phyloP scores from a whole-genome alignment of 2,888 invertebrate species.

The Arenicola marina region DNA sequence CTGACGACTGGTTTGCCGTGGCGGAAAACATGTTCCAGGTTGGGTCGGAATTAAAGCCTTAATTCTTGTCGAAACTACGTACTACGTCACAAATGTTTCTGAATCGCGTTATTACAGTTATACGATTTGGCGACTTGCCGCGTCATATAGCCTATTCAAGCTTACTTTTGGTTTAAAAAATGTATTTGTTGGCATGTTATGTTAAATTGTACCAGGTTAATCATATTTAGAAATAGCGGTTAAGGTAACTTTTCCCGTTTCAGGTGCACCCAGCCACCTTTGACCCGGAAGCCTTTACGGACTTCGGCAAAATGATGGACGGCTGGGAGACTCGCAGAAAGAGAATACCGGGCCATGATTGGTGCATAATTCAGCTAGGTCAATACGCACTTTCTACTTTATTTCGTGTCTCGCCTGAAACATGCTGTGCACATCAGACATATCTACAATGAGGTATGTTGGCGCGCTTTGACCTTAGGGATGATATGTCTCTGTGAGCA shows the following conservation, averaged over 20 bases:
- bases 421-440: too few species aligned
- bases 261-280: constrained; percentile 36
- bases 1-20: constrained; percentile 48
- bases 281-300: constrained; percentile 41
- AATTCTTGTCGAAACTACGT: not conserved
- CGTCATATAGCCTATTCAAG: not conserved
- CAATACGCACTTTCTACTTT: too few species aligned
- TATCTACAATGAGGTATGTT: too few species aligned
- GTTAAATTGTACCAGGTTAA: too few species aligned
- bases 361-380: constrained; percentile 50
- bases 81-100: too few species aligned
- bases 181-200: too few species aligned
- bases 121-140: too few species aligned
- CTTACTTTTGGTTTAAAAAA: not conserved
- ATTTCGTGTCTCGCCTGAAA: too few species aligned
- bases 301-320: constrained; percentile 52
- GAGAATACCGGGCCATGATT: constrained; percentile 44
- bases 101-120: too few species aligned
- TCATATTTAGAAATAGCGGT: too few species aligned
- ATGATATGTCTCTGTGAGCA: too few species aligned
- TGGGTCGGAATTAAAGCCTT: not conserved
- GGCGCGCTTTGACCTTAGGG: too few species aligned
- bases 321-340: constrained; percentile 50
- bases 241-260: not conserved
- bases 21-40: constrained; percentile 47